Evolutionary conservation across 2,797 vertebrate species (phyloP).

Genomic region (Acanthurus lineatus): DNA sequence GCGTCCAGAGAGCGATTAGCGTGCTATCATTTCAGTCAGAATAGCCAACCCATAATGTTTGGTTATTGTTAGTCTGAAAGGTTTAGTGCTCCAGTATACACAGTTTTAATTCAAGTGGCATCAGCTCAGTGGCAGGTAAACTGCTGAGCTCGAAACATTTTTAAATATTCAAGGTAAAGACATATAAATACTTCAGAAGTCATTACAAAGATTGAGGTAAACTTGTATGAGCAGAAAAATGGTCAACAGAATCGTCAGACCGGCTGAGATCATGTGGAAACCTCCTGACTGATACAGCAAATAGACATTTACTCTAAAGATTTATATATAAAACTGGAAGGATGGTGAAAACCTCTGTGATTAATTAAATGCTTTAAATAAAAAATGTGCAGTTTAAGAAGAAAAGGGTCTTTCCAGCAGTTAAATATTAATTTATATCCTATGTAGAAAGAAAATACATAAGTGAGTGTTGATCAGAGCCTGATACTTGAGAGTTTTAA

Average conservation of each 20-base stretch:
- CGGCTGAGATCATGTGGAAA: not conserved
- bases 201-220: not conserved
- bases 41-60: constrained; percentile 13
- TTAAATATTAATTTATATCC: not conserved
- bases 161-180: constrained; percentile 33
- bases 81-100: no score
- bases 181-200: not conserved
- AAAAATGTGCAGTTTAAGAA: not conserved
- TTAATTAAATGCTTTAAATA: not conserved
- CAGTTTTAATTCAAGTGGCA: not conserved
- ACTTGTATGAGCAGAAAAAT: not conserved
- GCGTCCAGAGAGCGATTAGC: not conserved
- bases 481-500: not conserved
- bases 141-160: constrained; percentile 4
- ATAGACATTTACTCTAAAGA: no score
- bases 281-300: no score
- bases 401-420: not conserved
- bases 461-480: no score
- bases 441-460: no score
- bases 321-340: not conserved
- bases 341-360: not conserved
- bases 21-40: constrained; percentile 2
- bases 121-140: not conserved
- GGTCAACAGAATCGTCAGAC: not conserved
- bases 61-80: constrained; percentile 4